Percentiles rank a stretch among this genome's conserved stretches.
These are phyloP conservation scores for Cheilinus undulatus DNA, from an alignment of 2,113 vertebrate species.

Conservation along the genomic window DNA sequence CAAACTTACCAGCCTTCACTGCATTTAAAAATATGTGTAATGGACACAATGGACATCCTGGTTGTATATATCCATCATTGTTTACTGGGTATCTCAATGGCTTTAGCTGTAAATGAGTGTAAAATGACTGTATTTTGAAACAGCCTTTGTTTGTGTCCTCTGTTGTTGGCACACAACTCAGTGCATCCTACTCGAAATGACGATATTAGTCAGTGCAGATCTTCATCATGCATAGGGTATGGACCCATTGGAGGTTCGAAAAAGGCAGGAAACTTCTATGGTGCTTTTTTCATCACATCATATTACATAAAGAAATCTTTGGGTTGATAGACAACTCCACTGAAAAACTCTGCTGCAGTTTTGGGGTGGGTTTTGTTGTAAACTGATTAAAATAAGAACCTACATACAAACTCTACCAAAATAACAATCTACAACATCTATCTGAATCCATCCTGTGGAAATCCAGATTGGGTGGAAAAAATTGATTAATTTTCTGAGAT, in stretches of 20 bases:
- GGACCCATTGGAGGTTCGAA: slow-evolving; percentile 6
- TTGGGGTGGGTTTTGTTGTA: slow-evolving; percentile 9
- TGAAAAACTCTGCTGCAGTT: slow-evolving; percentile 23
- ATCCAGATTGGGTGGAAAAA: too few relatives aligned
- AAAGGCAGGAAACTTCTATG: slow-evolving; percentile 2
- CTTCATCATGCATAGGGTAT: slow-evolving; percentile 14
- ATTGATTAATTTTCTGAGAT: too few relatives aligned
- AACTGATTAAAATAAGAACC: background rate
- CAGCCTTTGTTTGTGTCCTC: background rate
- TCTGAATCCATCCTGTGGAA: background rate
- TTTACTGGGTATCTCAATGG: slow-evolving; percentile 27
- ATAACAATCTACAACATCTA: background rate
- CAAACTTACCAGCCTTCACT: background rate
- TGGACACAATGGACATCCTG: slow-evolving; percentile 27
- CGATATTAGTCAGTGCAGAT: slow-evolving; percentile 13
- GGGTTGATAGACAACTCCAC: background rate
- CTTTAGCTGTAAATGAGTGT: slow-evolving; percentile 59
- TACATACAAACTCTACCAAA: slow-evolving; percentile 10
- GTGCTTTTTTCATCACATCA: slow-evolving; percentile 52
- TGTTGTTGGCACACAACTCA: background rate
- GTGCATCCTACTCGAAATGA: background rate
- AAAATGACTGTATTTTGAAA: slow-evolving; percentile 43
- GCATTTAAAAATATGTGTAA: slow-evolving; percentile 16
- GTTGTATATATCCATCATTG: slow-evolving; percentile 24
- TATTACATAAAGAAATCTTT: slow-evolving; percentile 31